Evolutionary conservation across 1,140 invertebrate species (phyloP), one percentile per base, ranked within the genome.

Genomic region (Drosophila teissieri): DNA sequence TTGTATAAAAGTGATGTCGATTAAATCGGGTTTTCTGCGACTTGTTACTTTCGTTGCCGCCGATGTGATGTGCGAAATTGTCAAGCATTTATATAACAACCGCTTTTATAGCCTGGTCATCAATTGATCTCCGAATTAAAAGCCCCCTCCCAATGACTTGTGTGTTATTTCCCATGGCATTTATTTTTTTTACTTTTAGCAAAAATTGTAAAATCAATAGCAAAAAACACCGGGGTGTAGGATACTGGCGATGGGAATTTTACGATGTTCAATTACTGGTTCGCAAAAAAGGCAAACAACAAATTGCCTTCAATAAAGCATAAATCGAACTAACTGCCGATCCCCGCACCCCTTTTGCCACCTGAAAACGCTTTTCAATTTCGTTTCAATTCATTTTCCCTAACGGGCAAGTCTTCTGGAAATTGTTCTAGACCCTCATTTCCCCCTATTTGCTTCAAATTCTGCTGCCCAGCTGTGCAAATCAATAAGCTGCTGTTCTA

Each of bases 301-400:
- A 75, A 86, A 86, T 82, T 88, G 84, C 42, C 79, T 79, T 76
- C 62, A 88, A 88, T 88, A 76, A 76, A 86, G 52, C 79, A 83
- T 83, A 86, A 78, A 78, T 88, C 69, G 83, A 82, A 72, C 56
- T 63, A 54, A 51, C 44, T 60, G 56, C 19, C 55, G 17, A 31
- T 24, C 37, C 37, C 46, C 19, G 12, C 45, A 39, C 62, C 17
- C 58, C 31, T 57, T 57, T 22, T 2, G 15, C 22, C 44, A 54
- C 63, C 31, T 49, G 31, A 45, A 55, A 63, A 12, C 48, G 49
- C 67, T 86, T 78, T 81, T 45, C 83, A 86, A 86, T 86, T 86
- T 74, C 46, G 17, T 54, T 79, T 83, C 74, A 76, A 80, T 83
- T 80, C 80, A 65, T 60, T 78, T 73, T 45, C 48, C 53, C 22